Evolutionary conservation across 2,888 invertebrate genomes (phyloP), one percentile per base, ranked within the genome.

Genomic region (Hypena proboscidalis): DNA sequence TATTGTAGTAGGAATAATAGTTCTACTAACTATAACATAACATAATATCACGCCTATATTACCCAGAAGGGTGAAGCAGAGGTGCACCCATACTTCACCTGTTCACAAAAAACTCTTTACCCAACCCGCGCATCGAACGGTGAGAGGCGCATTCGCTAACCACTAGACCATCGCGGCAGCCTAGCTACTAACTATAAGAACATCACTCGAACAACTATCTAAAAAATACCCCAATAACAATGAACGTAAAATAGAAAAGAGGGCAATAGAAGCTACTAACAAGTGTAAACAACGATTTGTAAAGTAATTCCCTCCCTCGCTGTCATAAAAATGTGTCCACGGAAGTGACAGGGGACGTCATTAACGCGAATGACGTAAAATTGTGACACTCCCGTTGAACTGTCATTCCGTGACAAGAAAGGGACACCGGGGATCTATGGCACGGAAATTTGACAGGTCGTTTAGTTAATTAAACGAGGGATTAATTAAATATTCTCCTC

Each of bases 391-490:
- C 74, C 79, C 55, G 56, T n/a, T 53, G 51, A 63, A 58, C 52
- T 60, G 66, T 54, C 68, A 61, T 49, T 61, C 57, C 49, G 55
- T 64, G 71, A 66, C 73, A 68, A 54, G 51, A 60, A n/a, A 60
- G 71, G 69, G 50, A 44, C 65, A 57, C 66, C 38, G 52, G 76
- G 71, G 72, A 71, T 54, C 64, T 64, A 64, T 68, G 70, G 66
- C 70, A 63, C 45, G 40, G 52, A 51, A 72, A 63, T 51, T 64
- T 77, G 67, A 72, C 70, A 68, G 54, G 62, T 63, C 64, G 74
- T 74, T 76, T 70, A 47, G 53, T 59, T 80, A 84, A 82, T 81
- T 83, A 80, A 72, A 52, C 39, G 26, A 27, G 66, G 58, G 38
- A 58, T 65, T 64, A 42, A 60, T 71, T 71, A 56, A 58, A 70